A percentile compares a stretch with the other conserved stretches of the same genome.
Conservation (phyloP, 2,113 vertebrate species). For the Mellivora capensis region DNA sequence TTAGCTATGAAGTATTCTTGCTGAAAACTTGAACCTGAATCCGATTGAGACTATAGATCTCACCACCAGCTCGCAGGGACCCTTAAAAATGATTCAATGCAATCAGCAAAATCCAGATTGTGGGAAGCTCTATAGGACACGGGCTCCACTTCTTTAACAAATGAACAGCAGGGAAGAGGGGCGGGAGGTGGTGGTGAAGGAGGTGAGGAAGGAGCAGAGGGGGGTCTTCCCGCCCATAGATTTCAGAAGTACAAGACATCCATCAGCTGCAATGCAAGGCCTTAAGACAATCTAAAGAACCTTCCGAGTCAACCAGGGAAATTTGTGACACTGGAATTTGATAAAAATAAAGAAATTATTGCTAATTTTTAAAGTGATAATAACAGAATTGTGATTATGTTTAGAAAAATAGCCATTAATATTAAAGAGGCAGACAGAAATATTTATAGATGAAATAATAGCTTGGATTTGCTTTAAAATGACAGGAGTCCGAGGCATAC, state of each 20-base stretch:
- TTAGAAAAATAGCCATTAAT: background rate
- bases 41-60: background rate
- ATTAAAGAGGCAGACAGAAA: background rate
- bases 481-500: background rate
- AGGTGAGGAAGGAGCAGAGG: too few species aligned
- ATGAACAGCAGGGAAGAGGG: background rate
- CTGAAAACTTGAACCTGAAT: background rate
- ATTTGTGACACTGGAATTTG: background rate
- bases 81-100: background rate
- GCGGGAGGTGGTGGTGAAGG: rapidly evolving
- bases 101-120: background rate
- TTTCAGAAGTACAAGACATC: background rate
- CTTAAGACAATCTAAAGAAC: background rate
- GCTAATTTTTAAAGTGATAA: background rate
- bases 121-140: background rate
- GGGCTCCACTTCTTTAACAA: background rate
- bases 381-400: background rate
- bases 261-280: too few species aligned
- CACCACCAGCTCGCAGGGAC: background rate
- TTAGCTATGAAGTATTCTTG: background rate
- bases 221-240: background rate
- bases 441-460: background rate
- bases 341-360: background rate
- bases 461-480: background rate
- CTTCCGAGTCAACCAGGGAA: background rate